phyloP scores from a whole-genome alignment of 1,140 invertebrate genomes.

The Elysia chlorotica region DNA sequence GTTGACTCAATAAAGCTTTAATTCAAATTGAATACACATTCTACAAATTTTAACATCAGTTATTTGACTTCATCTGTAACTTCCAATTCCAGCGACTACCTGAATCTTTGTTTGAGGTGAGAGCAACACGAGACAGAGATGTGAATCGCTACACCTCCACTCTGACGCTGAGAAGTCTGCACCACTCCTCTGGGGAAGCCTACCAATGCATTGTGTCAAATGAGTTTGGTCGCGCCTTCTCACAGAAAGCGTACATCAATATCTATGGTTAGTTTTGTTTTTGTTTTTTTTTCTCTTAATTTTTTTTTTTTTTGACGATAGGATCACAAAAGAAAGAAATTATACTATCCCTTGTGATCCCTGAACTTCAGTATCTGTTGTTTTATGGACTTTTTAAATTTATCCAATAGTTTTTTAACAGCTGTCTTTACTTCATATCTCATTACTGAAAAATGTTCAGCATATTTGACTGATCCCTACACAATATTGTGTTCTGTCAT shows the following conservation, averaged over 20 bases:
- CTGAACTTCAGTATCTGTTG: no score
- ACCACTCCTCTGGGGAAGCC: slow-evolving; percentile 78
- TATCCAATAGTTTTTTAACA: neutral
- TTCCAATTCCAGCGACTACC: no score
- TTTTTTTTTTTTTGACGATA: neutral
- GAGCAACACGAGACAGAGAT: slow-evolving; percentile 41
- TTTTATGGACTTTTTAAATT: no score
- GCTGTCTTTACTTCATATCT: neutral
- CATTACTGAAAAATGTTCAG: neutral
- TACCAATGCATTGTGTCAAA: slow-evolving; percentile 95
- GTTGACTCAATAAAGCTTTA: no score
- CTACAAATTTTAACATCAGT: no score
- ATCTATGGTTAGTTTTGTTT: slow-evolving; percentile 71
- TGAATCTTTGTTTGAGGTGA: slow-evolving; percentile 40
- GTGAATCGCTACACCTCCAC: slow-evolving; percentile 67
- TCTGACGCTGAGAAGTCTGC: slow-evolving; percentile 75
- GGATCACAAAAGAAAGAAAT: neutral
- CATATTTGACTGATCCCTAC: no score
- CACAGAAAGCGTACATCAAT: slow-evolving; percentile 80
- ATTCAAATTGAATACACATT: no score
- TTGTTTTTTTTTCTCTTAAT: neutral
- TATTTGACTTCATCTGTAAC: no score
- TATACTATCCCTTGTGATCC: no score
- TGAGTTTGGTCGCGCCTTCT: slow-evolving; percentile 87
- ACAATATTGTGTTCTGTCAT: no score